Evolutionary conservation across 35 echinoderm and acorn worm genomes (phyloP).

Genomic region (Ophioderma brevispina): DNA sequence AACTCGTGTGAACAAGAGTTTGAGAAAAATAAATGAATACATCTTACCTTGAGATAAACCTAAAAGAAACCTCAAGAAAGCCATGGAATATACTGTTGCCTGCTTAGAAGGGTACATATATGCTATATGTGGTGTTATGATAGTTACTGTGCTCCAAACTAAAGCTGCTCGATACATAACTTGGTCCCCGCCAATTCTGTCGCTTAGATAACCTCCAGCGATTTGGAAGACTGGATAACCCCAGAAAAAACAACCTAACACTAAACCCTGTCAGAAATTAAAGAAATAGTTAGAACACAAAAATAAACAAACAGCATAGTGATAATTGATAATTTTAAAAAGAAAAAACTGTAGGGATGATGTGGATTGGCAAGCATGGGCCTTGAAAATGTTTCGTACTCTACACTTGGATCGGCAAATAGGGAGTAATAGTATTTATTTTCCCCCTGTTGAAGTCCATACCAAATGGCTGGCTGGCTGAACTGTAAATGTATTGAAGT

Average conservation of each 20-base stretch:
- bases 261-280: constrained; percentile 84
- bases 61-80: constrained; percentile 85
- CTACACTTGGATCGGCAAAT: too few species aligned
- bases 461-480: too few species aligned
- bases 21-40: too few species aligned
- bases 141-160: constrained; percentile 67
- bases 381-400: too few species aligned
- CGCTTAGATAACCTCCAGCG: constrained; percentile 79
- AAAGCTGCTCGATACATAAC: constrained; percentile 67
- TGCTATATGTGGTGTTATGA: constrained; percentile 80
- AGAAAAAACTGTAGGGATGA: too few species aligned
- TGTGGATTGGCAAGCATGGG: too few species aligned
- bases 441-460: too few species aligned
- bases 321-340: too few species aligned
- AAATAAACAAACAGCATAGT: too few species aligned
- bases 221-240: constrained; percentile 92
- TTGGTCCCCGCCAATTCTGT: constrained; percentile 86
- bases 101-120: constrained; percentile 79
- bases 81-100: constrained; percentile 71
- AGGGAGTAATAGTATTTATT: too few species aligned
- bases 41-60: constrained; percentile 85
- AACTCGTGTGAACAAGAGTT: too few species aligned
- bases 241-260: constrained; percentile 95
- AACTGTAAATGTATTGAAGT: too few species aligned
- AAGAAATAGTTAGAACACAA: not conserved